A percentile compares a stretch with the other conserved stretches of the same genome.
Evolutionary conservation across 1,140 invertebrate species (phyloP).

Genomic region (Oncopeltus fasciatus): DNA sequence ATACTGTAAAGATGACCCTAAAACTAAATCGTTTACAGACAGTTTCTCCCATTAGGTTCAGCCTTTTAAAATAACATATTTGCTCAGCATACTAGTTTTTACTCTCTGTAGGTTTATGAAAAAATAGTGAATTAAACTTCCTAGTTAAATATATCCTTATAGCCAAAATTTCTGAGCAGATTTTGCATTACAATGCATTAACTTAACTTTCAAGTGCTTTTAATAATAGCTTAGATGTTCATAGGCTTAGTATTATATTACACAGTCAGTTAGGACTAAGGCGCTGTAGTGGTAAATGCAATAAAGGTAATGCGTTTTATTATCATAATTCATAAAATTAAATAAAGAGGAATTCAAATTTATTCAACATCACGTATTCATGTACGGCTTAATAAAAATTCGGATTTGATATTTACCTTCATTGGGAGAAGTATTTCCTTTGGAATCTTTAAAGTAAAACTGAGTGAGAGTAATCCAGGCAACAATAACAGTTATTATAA

Average conservation of each 20-base stretch:
- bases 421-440: not conserved
- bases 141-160: too few species aligned
- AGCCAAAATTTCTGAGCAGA: too few species aligned
- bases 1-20: too few species aligned
- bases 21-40: too few species aligned
- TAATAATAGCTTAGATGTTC: too few species aligned
- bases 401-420: not conserved
- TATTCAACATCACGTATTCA: not conserved
- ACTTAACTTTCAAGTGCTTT: too few species aligned
- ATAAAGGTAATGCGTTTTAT: not conserved
- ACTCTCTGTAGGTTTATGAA: too few species aligned
- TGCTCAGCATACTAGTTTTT: too few species aligned
- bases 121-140: too few species aligned
- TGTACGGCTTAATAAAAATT: not conserved
- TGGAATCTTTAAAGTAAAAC: slow-evolving; percentile 10
- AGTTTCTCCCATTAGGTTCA: too few species aligned
- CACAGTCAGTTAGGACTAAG: not conserved
- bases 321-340: not conserved
- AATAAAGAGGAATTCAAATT: not conserved
- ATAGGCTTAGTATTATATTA: not conserved
- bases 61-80: too few species aligned
- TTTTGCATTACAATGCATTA: too few species aligned
- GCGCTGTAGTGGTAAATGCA: not conserved
- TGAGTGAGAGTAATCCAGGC: slow-evolving; percentile 13
- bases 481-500: slow-evolving; percentile 2